phyloP scores from a whole-genome alignment of 2,888 invertebrate species.

The Lasioglossum malachurum region DNA sequence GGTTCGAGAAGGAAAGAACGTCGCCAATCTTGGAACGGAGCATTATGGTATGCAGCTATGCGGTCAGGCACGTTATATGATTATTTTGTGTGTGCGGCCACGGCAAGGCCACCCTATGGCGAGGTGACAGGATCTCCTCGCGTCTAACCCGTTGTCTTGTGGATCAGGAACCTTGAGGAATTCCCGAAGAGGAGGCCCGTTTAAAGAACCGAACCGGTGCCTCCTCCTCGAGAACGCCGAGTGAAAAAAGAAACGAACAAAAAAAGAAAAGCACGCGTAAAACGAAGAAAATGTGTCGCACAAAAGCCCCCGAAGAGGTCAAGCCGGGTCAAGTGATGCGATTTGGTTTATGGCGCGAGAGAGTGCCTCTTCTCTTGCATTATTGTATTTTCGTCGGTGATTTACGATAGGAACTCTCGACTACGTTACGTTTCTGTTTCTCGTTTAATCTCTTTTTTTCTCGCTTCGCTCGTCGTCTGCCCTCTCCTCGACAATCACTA shows the following conservation, averaged over 20 bases:
- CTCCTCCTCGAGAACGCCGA: slow-evolving; percentile 20
- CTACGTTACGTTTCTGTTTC: slow-evolving; percentile 47
- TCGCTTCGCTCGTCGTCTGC: background rate
- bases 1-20: slow-evolving; percentile 32
- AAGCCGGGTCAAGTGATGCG: slow-evolving; percentile 73
- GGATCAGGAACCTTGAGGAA: slow-evolving; percentile 68
- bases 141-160: slow-evolving; percentile 73
- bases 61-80: slow-evolving; percentile 80
- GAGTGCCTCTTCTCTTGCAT: slow-evolving; percentile 58
- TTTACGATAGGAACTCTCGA: slow-evolving; percentile 71
- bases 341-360: slow-evolving; percentile 76
- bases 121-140: slow-evolving; percentile 77
- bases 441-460: slow-evolving; percentile 37
- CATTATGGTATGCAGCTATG: slow-evolving; percentile 82
- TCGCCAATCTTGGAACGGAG: slow-evolving; percentile 34
- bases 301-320: slow-evolving; percentile 71
- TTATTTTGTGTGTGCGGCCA: slow-evolving; percentile 80
- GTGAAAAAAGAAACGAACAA: background rate
- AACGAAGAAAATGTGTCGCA: slow-evolving; percentile 71
- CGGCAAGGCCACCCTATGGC: slow-evolving; percentile 80
- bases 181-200: slow-evolving; percentile 56
- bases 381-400: slow-evolving; percentile 76
- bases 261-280: slow-evolving; percentile 48
- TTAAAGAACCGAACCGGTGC: slow-evolving; percentile 65
- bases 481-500: slow-evolving; percentile 21